phyloP scores from a whole-genome alignment of 2,888 invertebrate species.

The Ophonus ardosiacus region DNA sequence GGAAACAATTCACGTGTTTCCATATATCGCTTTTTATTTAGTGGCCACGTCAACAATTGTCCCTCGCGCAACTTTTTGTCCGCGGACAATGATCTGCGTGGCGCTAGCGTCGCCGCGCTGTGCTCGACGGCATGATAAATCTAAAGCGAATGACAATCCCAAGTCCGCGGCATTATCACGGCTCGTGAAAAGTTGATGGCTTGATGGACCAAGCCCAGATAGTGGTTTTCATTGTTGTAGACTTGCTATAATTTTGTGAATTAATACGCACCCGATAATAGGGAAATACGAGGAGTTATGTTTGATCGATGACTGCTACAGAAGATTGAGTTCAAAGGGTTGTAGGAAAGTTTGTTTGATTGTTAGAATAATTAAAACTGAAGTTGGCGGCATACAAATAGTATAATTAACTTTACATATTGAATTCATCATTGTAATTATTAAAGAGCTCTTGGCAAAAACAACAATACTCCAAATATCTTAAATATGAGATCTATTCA shows the following conservation, averaged over 20 bases:
- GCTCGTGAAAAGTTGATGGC: not conserved
- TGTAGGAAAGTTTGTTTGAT: not conserved
- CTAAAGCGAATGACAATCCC: conserved; percentile 32
- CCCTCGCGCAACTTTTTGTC: conserved; percentile 39
- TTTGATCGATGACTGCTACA: not conserved
- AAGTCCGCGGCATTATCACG: not conserved
- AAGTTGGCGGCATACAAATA: too few relatives aligned
- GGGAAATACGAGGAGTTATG: not conserved
- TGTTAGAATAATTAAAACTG: not conserved
- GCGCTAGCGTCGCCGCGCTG: too few relatives aligned
- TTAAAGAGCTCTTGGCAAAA: too few relatives aligned
- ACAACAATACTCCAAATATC: too few relatives aligned
- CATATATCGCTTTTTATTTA: conserved; percentile 55
- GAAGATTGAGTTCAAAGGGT: not conserved
- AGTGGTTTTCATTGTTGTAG: not conserved
- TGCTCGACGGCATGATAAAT: conserved; percentile 16
- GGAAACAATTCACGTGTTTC: conserved; percentile 48
- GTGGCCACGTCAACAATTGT: conserved; percentile 49
- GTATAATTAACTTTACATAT: too few relatives aligned
- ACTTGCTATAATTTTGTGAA: not conserved
- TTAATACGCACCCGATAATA: not conserved
- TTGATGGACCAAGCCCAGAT: not conserved
- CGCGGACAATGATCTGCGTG: conserved; percentile 22
- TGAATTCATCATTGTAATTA: too few relatives aligned
- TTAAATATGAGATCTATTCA: too few relatives aligned